Percentiles rank a stretch among this genome's conserved stretches.
Evolutionary conservation across 2,888 invertebrate genomes (phyloP).

Genomic region (Theristus sp.): DNA sequence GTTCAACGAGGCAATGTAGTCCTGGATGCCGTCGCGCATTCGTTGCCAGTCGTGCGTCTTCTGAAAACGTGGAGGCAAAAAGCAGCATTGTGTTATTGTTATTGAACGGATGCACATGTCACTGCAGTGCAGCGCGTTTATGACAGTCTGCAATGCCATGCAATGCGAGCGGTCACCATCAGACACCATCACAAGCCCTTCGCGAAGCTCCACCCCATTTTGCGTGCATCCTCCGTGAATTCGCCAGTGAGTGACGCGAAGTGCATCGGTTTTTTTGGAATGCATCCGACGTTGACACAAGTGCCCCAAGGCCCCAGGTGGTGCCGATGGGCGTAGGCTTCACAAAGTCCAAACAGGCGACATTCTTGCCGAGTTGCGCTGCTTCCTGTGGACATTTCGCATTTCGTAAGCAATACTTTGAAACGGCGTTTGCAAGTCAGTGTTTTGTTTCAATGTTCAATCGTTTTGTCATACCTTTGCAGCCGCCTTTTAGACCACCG

Average conservation of each 20-base stretch:
- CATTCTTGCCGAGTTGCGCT: slow-evolving; percentile 38
- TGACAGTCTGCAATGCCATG: too few relatives aligned
- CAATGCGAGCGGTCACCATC: not conserved
- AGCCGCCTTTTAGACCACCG: slow-evolving; percentile 63
- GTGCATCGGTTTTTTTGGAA: slow-evolving; percentile 90
- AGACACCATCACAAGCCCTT: slow-evolving; percentile 5
- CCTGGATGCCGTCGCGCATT: slow-evolving; percentile 35
- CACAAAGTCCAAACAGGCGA: slow-evolving; percentile 43
- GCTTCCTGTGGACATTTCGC: too few relatives aligned
- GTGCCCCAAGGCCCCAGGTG: slow-evolving; percentile 89
- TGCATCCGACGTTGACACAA: slow-evolving; percentile 75
- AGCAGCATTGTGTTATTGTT: too few relatives aligned
- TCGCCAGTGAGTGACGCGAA: slow-evolving; percentile 36
- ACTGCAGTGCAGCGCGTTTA: too few relatives aligned
- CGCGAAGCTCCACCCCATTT: slow-evolving; percentile 32
- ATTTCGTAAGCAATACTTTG: too few relatives aligned
- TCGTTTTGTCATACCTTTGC: slow-evolving; percentile 59
- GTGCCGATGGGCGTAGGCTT: slow-evolving; percentile 50
- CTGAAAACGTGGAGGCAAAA: too few relatives aligned
- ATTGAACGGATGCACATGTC: not conserved
- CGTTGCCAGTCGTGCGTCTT: slow-evolving; percentile 37
- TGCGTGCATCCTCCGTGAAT: slow-evolving; percentile 43
- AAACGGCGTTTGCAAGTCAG: too few relatives aligned
- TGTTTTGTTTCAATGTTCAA: too few relatives aligned
- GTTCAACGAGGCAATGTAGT: slow-evolving; percentile 39